Conservation (phyloP, 2,888 invertebrate genomes). For the Alentia gelatinosa region DNA sequence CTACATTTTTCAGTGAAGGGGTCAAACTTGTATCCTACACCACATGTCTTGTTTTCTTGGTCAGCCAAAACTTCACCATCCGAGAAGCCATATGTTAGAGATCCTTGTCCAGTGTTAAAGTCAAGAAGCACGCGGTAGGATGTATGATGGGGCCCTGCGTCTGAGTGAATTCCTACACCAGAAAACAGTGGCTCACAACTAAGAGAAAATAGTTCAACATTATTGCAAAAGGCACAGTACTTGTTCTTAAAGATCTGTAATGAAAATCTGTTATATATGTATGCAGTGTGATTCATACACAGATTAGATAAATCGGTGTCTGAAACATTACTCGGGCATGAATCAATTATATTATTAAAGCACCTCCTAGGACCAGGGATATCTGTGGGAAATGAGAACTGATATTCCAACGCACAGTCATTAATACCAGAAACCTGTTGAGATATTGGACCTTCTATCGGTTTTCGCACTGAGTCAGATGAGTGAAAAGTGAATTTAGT, state of each 20-base stretch:
- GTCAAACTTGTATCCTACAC: slow-evolving; percentile 61
- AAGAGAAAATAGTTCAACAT: background rate
- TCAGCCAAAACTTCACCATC: background rate
- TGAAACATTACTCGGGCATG: background rate
- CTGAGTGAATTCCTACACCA: background rate
- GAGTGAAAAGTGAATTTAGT: background rate
- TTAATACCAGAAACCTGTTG: background rate
- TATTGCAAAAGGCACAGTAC: slow-evolving; percentile 44
- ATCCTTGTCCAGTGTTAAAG: background rate
- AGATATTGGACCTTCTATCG: background rate
- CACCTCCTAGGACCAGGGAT: background rate
- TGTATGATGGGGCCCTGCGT: background rate
- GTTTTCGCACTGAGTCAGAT: background rate
- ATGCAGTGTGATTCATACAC: background rate
- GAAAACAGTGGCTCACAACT: background rate
- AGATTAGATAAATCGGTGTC: background rate
- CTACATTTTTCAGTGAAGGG: slow-evolving; percentile 61
- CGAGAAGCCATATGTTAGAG: background rate
- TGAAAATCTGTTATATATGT: background rate
- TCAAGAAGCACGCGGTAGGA: slow-evolving; percentile 7
- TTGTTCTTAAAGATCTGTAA: slow-evolving; percentile 16
- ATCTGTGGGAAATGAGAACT: background rate
- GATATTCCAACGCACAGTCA: background rate
- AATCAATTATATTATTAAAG: background rate
- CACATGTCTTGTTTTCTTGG: slow-evolving; percentile 37